Evolutionary conservation across 2,797 vertebrate genomes (phyloP).

Genomic region (Phalloptychus januarius): DNA sequence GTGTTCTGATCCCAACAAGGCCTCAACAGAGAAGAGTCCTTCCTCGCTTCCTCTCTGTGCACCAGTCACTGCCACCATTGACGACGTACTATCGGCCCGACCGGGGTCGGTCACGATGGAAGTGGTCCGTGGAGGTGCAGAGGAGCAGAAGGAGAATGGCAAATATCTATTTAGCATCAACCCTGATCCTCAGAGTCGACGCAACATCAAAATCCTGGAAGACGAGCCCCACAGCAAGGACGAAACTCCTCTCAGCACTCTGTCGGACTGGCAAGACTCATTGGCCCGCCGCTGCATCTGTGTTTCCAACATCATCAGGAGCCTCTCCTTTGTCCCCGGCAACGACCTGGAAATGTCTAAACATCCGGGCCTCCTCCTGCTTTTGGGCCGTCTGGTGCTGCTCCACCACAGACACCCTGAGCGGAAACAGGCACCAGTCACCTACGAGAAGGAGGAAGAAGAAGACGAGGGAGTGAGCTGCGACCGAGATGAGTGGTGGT

Average conservation of each 20-base stretch:
- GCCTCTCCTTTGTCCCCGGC: constrained; percentile 95
- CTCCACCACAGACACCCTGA: constrained; percentile 97
- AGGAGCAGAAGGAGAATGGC: constrained; percentile 83
- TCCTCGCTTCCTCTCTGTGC: constrained; percentile 53
- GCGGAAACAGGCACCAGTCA: constrained; percentile 94
- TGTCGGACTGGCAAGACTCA: constrained; percentile 96
- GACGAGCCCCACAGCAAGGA: constrained; percentile 98
- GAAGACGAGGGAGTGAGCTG: constrained; percentile 94
- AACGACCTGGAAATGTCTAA: constrained; percentile 98
- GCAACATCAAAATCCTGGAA: constrained; percentile 92
- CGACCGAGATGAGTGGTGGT: constrained; percentile 98
- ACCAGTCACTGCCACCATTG: constrained; percentile 88
- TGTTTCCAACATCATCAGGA: constrained; percentile 96
- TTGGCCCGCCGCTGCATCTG: constrained; percentile 94
- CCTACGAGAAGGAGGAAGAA: constrained; percentile 97
- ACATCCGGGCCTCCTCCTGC: constrained; percentile 94
- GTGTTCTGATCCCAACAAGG: constrained; percentile 53
- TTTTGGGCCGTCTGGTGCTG: constrained; percentile 93
- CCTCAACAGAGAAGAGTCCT: constrained; percentile 30
- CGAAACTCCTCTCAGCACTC: constrained; percentile 93
- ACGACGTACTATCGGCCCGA: constrained; percentile 89
- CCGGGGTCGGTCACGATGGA: constrained; percentile 89
- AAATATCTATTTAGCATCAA: constrained; percentile 89
- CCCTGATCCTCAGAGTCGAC: constrained; percentile 84
- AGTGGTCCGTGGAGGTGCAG: constrained; percentile 80